A percentile compares a stretch with the other conserved stretches of the same genome.
Evolutionary conservation across 2,113 vertebrate genomes (phyloP).

Genomic region (Gallinago paraguaiae): DNA sequence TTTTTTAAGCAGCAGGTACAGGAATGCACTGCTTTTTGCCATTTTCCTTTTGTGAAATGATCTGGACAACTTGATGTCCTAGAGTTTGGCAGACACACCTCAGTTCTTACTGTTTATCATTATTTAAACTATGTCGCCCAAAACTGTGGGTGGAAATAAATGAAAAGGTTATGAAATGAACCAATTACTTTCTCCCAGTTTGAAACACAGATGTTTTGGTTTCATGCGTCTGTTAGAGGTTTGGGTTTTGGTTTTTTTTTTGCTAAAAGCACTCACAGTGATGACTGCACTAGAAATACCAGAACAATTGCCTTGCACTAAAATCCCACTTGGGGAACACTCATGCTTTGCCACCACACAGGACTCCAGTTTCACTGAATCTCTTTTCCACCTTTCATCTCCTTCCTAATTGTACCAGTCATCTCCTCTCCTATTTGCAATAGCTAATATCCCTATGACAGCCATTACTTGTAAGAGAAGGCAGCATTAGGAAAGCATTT

Average conservation of each 20-base stretch:
- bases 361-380: neutral
- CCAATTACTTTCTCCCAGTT: neutral
- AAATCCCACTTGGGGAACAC: neutral
- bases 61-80: neutral
- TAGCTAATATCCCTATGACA: slow-evolving; percentile 21
- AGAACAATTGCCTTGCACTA: neutral
- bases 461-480: slow-evolving; percentile 27
- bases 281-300: neutral
- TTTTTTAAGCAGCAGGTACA: neutral
- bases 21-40: neutral
- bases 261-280: neutral
- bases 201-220: neutral
- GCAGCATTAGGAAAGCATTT: slow-evolving; percentile 39
- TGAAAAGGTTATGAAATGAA: neutral
- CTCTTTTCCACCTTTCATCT: neutral
- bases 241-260: neutral
- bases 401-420: neutral
- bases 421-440: neutral
- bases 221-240: neutral
- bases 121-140: neutral
- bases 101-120: neutral
- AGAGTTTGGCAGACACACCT: neutral
- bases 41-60: neutral
- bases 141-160: neutral
- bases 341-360: neutral